phyloP scores from a whole-genome alignment of 30 jellyfish, hydroid and myxozoan species.

The Aurelia aurita region DNA sequence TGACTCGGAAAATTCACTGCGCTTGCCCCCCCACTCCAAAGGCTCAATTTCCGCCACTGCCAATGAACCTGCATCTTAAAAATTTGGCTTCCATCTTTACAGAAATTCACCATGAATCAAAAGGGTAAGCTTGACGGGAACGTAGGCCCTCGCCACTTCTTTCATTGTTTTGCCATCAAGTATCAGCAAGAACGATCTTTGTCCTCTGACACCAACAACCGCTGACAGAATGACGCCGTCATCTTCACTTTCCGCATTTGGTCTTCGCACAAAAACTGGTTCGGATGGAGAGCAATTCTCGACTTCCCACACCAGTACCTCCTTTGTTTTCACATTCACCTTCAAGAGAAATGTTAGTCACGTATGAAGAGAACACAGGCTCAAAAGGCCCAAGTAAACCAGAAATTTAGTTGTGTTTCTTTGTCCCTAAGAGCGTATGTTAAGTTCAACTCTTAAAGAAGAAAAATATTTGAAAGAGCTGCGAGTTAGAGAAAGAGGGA shows the following conservation, averaged over 20 bases:
- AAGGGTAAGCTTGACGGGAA: conserved; percentile 43
- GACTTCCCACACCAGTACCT: conserved; percentile 52
- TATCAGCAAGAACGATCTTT: conserved; percentile 59
- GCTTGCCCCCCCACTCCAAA: too few relatives aligned
- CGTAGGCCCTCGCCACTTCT: conserved; percentile 74
- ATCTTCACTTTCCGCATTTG: conserved; percentile 66
- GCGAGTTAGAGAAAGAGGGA: too few relatives aligned
- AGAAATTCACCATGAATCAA: conserved; percentile 63
- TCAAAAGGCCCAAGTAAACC: too few relatives aligned
- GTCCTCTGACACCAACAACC: conserved; percentile 72
- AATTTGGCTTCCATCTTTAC: not conserved
- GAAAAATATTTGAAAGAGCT: too few relatives aligned
- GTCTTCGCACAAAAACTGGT: conserved; percentile 68
- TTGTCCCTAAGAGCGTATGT: too few relatives aligned
- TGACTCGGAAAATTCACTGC: too few relatives aligned
- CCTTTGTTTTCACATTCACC: conserved; percentile 66
- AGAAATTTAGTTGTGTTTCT: too few relatives aligned
- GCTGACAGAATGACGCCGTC: conserved; percentile 79
- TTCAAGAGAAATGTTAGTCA: not conserved
- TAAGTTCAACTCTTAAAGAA: too few relatives aligned
- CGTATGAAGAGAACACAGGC: not conserved
- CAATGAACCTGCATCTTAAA: too few relatives aligned
- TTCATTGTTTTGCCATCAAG: conserved; percentile 51
- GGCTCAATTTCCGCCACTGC: too few relatives aligned
- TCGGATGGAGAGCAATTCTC: conserved; percentile 79